These are phyloP conservation scores for Denticeps clupeoides DNA, from an alignment of 2,797 vertebrate genomes.

Conservation along the genomic window DNA sequence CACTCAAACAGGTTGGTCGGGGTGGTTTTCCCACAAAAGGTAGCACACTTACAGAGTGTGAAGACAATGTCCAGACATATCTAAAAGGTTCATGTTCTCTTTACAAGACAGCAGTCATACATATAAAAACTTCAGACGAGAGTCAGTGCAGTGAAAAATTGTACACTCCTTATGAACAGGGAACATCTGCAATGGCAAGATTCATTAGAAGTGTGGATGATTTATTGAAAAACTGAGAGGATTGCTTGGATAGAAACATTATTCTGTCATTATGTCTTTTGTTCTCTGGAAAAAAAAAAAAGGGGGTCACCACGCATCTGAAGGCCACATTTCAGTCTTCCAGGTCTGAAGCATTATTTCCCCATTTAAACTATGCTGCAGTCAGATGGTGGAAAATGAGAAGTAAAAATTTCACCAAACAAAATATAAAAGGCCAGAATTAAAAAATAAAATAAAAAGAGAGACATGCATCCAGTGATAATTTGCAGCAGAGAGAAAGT, in stretches of 20 bases:
- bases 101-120: constrained; percentile 21
- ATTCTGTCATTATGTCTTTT: background rate
- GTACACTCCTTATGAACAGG: background rate
- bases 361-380: constrained; percentile 32
- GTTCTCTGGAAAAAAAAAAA: constrained; percentile 13
- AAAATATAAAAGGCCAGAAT: background rate
- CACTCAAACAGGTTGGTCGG: background rate
- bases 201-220: constrained; percentile 1
- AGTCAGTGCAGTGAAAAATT: constrained; percentile 27
- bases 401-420: background rate
- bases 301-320: constrained; percentile 29
- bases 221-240: constrained; percentile 3
- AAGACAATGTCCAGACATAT: background rate
- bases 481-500: constrained; percentile 11
- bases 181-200: background rate
- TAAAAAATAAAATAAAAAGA: constrained; percentile 2
- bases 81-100: constrained; percentile 8
- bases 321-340: constrained; percentile 35
- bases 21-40: constrained; percentile 18
- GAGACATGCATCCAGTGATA: constrained; percentile 21
- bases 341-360: constrained; percentile 13
- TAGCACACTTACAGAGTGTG: constrained; percentile 20
- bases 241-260: constrained; percentile 2
- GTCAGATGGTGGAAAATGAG: constrained; percentile 10
- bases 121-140: constrained; percentile 9